Evolutionary conservation across 2,797 vertebrate genomes (phyloP).

Genomic region (Silurus aristotelis): DNA sequence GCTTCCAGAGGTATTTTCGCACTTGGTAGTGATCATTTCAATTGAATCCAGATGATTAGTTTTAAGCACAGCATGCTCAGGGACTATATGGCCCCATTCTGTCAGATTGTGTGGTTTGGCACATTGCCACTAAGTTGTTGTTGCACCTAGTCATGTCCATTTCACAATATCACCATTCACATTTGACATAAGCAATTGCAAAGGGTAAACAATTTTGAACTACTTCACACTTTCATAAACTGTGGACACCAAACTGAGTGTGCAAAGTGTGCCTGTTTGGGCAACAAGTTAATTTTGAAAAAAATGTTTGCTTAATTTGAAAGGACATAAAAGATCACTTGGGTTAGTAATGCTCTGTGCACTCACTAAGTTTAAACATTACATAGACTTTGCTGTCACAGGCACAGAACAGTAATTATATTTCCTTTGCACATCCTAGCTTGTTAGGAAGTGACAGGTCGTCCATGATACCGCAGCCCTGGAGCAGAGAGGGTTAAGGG

Average conservation of each 20-base stretch:
- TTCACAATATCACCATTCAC: neutral
- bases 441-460: conserved; percentile 1
- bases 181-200: conserved; percentile 12
- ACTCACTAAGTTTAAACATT: conserved; percentile 1
- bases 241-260: neutral
- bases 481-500: conserved; percentile 10
- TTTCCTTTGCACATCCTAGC: neutral
- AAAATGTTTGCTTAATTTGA: neutral
- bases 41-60: conserved; percentile 19
- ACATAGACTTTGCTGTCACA: neutral
- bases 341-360: neutral
- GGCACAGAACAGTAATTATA: neutral
- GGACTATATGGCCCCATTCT: conserved; percentile 17
- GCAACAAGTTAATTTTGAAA: neutral
- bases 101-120: conserved; percentile 23
- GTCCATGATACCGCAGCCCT: neutral
- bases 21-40: conserved; percentile 25
- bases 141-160: neutral
- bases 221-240: neutral
- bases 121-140: conserved; percentile 25
- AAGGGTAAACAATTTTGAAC: neutral
- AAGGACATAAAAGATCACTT: neutral
- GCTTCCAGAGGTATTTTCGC: conserved; percentile 21
- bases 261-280: neutral
- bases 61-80: neutral